phyloP scores from a whole-genome alignment of 2,113 vertebrate species.

The Ochotona princeps region DNA sequence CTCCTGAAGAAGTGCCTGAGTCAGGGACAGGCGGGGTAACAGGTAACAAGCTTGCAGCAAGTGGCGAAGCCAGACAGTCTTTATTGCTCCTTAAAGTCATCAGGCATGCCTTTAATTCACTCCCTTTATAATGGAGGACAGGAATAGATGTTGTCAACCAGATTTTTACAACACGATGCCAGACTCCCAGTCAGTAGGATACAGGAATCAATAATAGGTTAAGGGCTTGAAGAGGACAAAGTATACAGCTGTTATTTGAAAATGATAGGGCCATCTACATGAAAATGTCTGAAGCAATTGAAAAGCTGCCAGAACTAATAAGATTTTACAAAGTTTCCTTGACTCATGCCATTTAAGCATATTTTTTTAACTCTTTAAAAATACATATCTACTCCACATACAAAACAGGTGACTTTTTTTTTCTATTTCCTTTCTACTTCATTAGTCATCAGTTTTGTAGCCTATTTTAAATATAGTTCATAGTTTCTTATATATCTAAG shows the following conservation, averaged over 20 bases:
- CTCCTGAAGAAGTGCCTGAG: background rate
- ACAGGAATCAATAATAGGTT: background rate
- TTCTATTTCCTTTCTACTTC: conserved; percentile 39
- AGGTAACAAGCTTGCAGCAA: background rate
- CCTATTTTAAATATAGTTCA: too few species aligned
- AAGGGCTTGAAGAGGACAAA: conserved; percentile 7
- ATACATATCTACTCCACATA: background rate
- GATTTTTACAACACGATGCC: background rate
- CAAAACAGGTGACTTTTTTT: background rate
- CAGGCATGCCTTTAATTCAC: background rate
- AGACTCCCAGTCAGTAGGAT: background rate
- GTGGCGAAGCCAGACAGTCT: background rate
- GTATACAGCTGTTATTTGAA: background rate
- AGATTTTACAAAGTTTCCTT: background rate
- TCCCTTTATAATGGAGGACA: background rate
- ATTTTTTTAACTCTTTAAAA: too few species aligned
- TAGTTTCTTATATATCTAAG: background rate
- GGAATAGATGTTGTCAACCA: background rate
- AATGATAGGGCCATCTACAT: background rate
- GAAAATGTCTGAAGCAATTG: background rate
- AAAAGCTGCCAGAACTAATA: conserved; percentile 25
- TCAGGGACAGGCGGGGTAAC: too few species aligned
- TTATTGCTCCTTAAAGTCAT: background rate
- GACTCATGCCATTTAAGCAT: background rate
- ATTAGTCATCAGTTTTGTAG: background rate